These are phyloP conservation scores for Heliconius hortense DNA, from an alignment of 2,888 invertebrate genomes.

Conservation along the genomic window DNA sequence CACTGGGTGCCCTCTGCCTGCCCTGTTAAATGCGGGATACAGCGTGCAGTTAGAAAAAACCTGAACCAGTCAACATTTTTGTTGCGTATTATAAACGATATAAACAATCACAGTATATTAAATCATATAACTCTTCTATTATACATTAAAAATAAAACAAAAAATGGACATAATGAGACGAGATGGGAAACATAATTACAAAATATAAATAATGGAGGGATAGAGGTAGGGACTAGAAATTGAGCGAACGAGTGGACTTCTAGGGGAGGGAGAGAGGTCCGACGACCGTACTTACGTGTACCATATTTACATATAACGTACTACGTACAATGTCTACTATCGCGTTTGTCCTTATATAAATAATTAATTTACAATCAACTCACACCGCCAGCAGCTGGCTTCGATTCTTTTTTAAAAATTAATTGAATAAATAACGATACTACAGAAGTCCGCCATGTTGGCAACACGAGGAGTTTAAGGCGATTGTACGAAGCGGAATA, in stretches of 20 bases:
- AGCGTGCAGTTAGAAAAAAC: no score
- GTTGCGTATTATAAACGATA: no score
- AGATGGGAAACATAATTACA: not conserved
- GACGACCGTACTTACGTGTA: constrained; percentile 4
- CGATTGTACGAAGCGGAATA: not conserved
- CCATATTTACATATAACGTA: constrained; percentile 2
- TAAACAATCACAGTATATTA: no score
- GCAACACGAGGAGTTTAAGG: not conserved
- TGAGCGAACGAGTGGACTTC: constrained; percentile 53
- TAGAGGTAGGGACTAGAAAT: constrained; percentile 61
- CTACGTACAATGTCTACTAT: no score
- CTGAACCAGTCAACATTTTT: no score
- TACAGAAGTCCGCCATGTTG: not conserved
- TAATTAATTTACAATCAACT: not conserved
- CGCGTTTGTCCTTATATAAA: not conserved
- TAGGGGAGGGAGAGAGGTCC: constrained; percentile 20
- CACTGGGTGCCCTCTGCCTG: no score
- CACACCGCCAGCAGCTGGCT: not conserved
- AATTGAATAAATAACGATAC: constrained; percentile 6
- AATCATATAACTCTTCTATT: no score
- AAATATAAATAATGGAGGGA: not conserved
- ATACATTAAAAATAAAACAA: not conserved
- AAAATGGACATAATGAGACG: not conserved
- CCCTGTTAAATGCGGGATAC: no score
- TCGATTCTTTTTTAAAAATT: not conserved